Evolutionary conservation across 2,888 invertebrate species (phyloP), one percentile per base, ranked within the genome.

Genomic region (Trypoxylon attenuatum): DNA sequence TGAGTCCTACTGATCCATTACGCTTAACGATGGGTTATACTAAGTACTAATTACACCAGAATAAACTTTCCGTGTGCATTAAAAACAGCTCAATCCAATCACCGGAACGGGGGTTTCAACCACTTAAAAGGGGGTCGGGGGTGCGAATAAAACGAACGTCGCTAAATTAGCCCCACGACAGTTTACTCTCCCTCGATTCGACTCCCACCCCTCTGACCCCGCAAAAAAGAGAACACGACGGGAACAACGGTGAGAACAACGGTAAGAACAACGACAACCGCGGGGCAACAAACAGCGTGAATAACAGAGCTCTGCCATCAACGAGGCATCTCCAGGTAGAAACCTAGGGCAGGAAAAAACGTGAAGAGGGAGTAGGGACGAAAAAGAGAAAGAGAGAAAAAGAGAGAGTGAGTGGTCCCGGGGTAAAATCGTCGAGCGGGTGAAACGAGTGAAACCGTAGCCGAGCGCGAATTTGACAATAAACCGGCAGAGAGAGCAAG

Each of bases 401-500:
- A 51, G 22, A 41, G 39, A 46, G 53, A 42, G 29, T 21, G 8
- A 33, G 16, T 27, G 38, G 25, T 13, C 5, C 41, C 56, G 58
- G 33, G 71, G 55, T 59, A 64, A 71, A 71, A 68, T 71, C 67
- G 71, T 51, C 46, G 64, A 71, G 71, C 71, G 70, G 67, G 63
- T n/a, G n/a, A n/a, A n/a, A n/a, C n/a, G n/a, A n/a, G n/a, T n/a
- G 73, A 72, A 72, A 58, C 77, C 77, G 73, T 75, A 78, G 66
- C 71, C 55, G 69, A 69, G 69, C 69, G 69, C 74, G 71, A 77
- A 74, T 79, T 78, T 79, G 79, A 82, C 76, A 78, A 77, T 78
- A 70, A 74, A 71, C 49, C 62, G 69, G 50, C 46, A 61, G 64
- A 58, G 41, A 61, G 57, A 61, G 54, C 59, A 47, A 38, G 29